phyloP scores from a whole-genome alignment of 2,113 vertebrate species.

The Macrotus californicus region DNA sequence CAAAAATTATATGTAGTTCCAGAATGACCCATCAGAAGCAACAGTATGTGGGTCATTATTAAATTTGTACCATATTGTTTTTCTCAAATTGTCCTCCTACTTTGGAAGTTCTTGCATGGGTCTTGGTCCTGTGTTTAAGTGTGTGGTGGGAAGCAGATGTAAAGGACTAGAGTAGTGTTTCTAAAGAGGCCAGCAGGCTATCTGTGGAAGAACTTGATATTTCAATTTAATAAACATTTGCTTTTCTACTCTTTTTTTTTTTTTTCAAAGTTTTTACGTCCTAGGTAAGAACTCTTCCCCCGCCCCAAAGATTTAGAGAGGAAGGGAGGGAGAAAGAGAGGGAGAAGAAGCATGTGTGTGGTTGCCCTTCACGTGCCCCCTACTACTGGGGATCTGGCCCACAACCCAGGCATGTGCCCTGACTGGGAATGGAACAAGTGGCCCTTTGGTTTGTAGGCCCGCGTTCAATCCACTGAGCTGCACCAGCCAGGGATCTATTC shows the following conservation, averaged over 20 bases:
- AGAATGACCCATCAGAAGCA: neutral
- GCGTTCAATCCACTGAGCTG: too few relatives aligned
- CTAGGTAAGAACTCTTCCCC: too few relatives aligned
- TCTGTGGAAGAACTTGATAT: neutral
- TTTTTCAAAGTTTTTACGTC: too few relatives aligned
- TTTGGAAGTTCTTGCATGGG: neutral
- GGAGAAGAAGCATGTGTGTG: too few relatives aligned
- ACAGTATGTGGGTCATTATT: neutral
- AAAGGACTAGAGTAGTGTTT: neutral
- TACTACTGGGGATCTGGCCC: too few relatives aligned
- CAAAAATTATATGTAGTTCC: neutral
- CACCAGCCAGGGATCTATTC: neutral
- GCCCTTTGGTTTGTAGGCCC: too few relatives aligned
- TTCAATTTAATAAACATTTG: neutral
- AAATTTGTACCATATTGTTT: neutral
- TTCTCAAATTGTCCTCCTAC: neutral
- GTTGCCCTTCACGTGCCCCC: too few relatives aligned
- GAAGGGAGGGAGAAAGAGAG: too few relatives aligned
- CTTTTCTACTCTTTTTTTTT: neutral
- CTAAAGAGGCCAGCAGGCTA: neutral
- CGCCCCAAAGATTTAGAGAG: too few relatives aligned
- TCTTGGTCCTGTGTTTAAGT: neutral
- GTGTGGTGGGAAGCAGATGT: neutral
- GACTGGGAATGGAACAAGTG: too few relatives aligned
- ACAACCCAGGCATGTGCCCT: too few relatives aligned